Percentiles rank a stretch among this genome's conserved stretches.
Conservation (phyloP, 1,140 invertebrate genomes). For the Hycleus cichorii region DNA sequence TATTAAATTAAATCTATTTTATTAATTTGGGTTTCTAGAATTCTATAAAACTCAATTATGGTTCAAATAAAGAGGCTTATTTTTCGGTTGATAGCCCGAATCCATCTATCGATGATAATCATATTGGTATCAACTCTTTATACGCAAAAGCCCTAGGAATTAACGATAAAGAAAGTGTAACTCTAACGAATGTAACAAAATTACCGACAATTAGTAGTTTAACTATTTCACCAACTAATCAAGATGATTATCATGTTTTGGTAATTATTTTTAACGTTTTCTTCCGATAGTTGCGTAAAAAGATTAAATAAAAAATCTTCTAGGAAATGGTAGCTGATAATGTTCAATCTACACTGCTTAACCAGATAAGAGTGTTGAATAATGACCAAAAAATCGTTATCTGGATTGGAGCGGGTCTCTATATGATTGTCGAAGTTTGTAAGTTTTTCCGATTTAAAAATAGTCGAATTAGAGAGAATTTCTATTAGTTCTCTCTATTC, state of each 20-base stretch:
- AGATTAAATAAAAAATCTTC: too few species aligned
- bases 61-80: constrained; percentile 25
- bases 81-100: constrained; percentile 26
- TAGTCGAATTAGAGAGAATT: not conserved
- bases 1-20: constrained; percentile 2
- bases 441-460: constrained; percentile 23
- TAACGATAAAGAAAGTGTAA: constrained; percentile 27
- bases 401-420: constrained; percentile 48
- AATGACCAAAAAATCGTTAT: constrained; percentile 48
- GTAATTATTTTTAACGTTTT: constrained; percentile 21
- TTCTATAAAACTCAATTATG: constrained; percentile 26
- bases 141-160: constrained; percentile 33
- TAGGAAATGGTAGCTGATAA: constrained; percentile 49
- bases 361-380: constrained; percentile 47
- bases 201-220: constrained; percentile 29
- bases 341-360: constrained; percentile 47
- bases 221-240: constrained; percentile 26
- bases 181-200: constrained; percentile 20
- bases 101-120: constrained; percentile 23
- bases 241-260: constrained; percentile 36
- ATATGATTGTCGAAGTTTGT: constrained; percentile 45
- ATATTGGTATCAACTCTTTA: constrained; percentile 32
- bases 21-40: constrained; percentile 20
- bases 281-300: constrained; percentile 1
- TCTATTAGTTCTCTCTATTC: too few species aligned